A percentile compares a stretch with the other conserved stretches of the same genome.
phyloP scores from a whole-genome alignment of 2,888 invertebrate species.

The Diabrotica balteata region DNA sequence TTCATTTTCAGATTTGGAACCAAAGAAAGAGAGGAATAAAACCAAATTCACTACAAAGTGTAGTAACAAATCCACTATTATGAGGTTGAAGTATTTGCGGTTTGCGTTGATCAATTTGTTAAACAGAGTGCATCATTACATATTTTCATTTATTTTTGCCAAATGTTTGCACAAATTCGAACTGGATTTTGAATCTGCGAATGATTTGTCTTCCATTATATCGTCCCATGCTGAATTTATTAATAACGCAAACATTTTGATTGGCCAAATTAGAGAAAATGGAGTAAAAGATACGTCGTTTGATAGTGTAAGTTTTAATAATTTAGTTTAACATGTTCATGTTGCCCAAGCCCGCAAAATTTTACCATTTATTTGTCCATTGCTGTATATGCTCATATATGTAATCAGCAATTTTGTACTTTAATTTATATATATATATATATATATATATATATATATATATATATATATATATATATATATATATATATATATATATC shows the following conservation, averaged over 20 bases:
- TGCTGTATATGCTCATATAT: too few relatives aligned
- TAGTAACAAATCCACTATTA: conserved; percentile 34
- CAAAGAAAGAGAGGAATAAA: conserved; percentile 29
- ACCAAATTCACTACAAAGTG: conserved; percentile 24
- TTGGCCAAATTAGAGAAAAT: conserved; percentile 43
- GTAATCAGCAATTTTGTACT: too few relatives aligned
- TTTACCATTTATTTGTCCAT: too few relatives aligned
- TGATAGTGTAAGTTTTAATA: conserved; percentile 47
- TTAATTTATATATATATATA: too few relatives aligned
- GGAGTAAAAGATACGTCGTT: conserved; percentile 45
- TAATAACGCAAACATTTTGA: conserved; percentile 43
- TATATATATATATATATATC: too few relatives aligned
- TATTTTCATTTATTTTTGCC: conserved; percentile 52
- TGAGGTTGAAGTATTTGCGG: conserved; percentile 48
- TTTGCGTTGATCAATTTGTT: conserved; percentile 53
- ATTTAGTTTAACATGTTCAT: neutral
- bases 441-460: too few relatives aligned
- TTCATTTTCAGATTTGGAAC: conserved; percentile 47
- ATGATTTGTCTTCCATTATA: conserved; percentile 53
- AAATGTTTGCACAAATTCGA: conserved; percentile 50
- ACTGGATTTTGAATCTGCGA: conserved; percentile 52
- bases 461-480: too few relatives aligned
- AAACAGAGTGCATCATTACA: conserved; percentile 55
- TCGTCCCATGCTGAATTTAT: conserved; percentile 53
- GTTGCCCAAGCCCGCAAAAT: too few relatives aligned